Conservation (phyloP, 2,797 vertebrate genomes). For the Xenentodon cancila region DNA sequence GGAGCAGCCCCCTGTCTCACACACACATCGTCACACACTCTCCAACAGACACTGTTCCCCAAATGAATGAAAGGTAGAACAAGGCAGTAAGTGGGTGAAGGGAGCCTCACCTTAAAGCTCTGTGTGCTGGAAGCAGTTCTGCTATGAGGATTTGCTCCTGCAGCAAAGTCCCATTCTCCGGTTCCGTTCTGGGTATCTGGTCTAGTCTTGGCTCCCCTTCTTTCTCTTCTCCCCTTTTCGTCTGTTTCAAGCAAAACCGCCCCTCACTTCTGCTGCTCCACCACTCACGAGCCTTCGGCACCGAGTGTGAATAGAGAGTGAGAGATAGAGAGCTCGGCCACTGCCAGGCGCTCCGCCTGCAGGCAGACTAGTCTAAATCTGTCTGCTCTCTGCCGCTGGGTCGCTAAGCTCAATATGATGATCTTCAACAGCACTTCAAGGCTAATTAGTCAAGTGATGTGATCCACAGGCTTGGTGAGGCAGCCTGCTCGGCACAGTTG, state of each 20-base stretch:
- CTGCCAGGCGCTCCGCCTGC: slow-evolving; percentile 57
- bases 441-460: slow-evolving; percentile 76
- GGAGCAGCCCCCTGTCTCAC: slow-evolving; percentile 36
- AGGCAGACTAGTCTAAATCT: slow-evolving; percentile 66
- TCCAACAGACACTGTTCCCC: too few relatives aligned
- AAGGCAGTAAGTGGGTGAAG: slow-evolving; percentile 11
- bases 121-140: slow-evolving; percentile 35
- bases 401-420: slow-evolving; percentile 74
- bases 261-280: slow-evolving; percentile 64
- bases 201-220: slow-evolving; percentile 33
- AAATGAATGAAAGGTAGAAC: slow-evolving; percentile 13
- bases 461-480: slow-evolving; percentile 65
- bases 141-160: slow-evolving; percentile 59
- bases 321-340: slow-evolving; percentile 60
- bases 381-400: slow-evolving; percentile 63
- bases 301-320: slow-evolving; percentile 53
- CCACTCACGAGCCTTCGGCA: slow-evolving; percentile 59
- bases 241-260: slow-evolving; percentile 61
- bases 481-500: slow-evolving; percentile 53
- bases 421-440: slow-evolving; percentile 74
- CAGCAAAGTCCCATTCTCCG: slow-evolving; percentile 60
- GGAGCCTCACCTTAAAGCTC: slow-evolving; percentile 73
- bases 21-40: not conserved
- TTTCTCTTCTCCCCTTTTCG: slow-evolving; percentile 34
- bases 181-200: slow-evolving; percentile 10